phyloP scores from a whole-genome alignment of 2,888 invertebrate genomes.

The Matsumyia berberina region DNA sequence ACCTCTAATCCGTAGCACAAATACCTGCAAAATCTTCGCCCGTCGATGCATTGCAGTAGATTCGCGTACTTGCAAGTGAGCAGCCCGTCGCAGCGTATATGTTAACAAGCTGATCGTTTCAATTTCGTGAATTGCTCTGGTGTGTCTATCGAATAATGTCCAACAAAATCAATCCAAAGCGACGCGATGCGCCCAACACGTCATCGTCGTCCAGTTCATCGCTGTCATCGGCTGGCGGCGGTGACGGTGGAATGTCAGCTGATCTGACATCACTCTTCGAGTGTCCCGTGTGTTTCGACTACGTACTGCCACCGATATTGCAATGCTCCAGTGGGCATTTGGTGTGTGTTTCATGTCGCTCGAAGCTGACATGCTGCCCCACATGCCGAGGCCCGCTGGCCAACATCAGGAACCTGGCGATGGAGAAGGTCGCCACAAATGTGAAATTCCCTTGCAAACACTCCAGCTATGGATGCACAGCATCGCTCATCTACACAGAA shows the following conservation, averaged over 20 bases:
- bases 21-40: slow-evolving; percentile 5
- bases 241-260: slow-evolving; percentile 88
- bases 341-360: slow-evolving; percentile 98
- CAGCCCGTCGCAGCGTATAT: slow-evolving; percentile 60
- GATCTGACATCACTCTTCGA: slow-evolving; percentile 96
- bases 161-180: slow-evolving; percentile 84
- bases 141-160: slow-evolving; percentile 81
- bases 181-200: slow-evolving; percentile 83
- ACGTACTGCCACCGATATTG: slow-evolving; percentile 98
- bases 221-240: slow-evolving; percentile 84
- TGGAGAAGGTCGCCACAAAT: slow-evolving; percentile 99
- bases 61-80: slow-evolving; percentile 14
- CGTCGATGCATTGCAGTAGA: slow-evolving; percentile 38
- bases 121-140: slow-evolving; percentile 76
- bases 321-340: slow-evolving; percentile 99
- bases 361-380: slow-evolving; percentile 98
- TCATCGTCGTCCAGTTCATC: slow-evolving; percentile 84
- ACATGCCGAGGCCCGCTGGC: slow-evolving; percentile 98
- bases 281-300: slow-evolving; percentile 99
- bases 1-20: neutral
- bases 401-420: slow-evolving; percentile 98
- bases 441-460: slow-evolving; percentile 99
- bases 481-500: slow-evolving; percentile 96
- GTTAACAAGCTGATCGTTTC: slow-evolving; percentile 77
- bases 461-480: slow-evolving; percentile 96